Base-by-base conservation (phyloP, 2,888 invertebrate species). In the Ichneumoninae sp. region DNA sequence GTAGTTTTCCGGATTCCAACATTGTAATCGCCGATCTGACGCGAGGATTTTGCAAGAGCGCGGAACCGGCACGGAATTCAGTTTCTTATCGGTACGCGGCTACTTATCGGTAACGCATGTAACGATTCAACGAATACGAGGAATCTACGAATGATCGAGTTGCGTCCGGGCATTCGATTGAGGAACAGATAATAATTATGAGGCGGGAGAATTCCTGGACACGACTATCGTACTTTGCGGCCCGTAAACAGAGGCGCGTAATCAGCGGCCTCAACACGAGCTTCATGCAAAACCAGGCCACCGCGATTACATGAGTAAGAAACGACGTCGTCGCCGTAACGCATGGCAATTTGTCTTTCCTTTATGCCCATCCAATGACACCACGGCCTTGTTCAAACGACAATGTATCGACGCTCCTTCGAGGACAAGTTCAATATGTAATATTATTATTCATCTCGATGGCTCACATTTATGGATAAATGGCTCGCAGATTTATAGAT, bases 1-100 rank as follows among this genome's bases (percentile, higher is more conserved):
- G 75, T 13, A 74, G 54, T 87, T 63, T 88, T 87, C 88, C 88
- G 89, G 88, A 89, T 89, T 87, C 88, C 88, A 30, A n/a, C 57
- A 44, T 33, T 66, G 66, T 7, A 74, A 57, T 85, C 30, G 19
- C 10, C 26, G 22, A 22, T 22, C 1, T 26, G 26, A 26, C 22
- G 26, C 4, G 26, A 57, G 26, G 44, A 47, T 16, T 47, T 47
- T 47, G 16, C 3, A 47, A 71, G 63, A 50, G 22, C 70, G 19
- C 65, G 47, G 22, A 22, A 16, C 65, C 60, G 5, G 1, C 54
- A 47, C 13, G 16, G 66, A 66, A 57, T 57, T 57, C 22, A 13
- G 0, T 57, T 57, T 57, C 10, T 57, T 10, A 57, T 57, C 4
- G 22, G 10, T 10, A 1, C 57, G 26, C 44, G 16, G 3, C 0